Evolutionary conservation across 2,113 vertebrate species (phyloP), one percentile per base, ranked within the genome.

Genomic region (Triplophysa tibetana): DNA sequence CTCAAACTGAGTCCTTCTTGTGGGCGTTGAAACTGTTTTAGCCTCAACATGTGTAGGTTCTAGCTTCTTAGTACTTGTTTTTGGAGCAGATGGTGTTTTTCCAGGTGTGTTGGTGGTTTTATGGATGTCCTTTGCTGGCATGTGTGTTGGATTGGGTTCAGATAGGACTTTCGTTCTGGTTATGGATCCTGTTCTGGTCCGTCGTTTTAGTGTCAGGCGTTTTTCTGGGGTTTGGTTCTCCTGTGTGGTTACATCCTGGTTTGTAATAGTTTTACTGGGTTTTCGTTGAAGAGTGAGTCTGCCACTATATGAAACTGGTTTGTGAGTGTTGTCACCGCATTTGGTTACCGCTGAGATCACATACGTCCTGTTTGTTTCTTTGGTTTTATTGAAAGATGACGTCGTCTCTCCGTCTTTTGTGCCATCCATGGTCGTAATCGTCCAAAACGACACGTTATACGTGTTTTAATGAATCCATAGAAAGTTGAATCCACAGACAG

Each of bases 311-410:
- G 88, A 87, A 12, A 45, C 52, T 5, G 17, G 58, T 63, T 26
- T 77, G 8, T 38, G 52, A 16, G 85, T 72, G 0, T 2, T 0
- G 0, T 82, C 86, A 13, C 76, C 79, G 23, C 43, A 52, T 74
- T 87, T 90, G 79, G 90, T 91, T 82, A 83, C 11, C 23, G 93
- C 87, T 23, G 95, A 94, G 83, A 96, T 74, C 9, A 97, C 88
- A 0, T 95, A 96, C 0, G 96, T 97, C 78, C 85, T 89, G 78
- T 96, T 96, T 1, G 90, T n/a, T 17, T 89, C 91, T 79, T 85
- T 90, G 75, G 84, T 80, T 83, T 86, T 92, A 74, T 85, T 83
- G 1, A 86, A 69, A 0, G 86, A 82, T 33, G 58, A 74, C 54
- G 77, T 86, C 81, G 10, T 85, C 84, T 1, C 81, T 52, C 8